Conservation (phyloP, 1,140 invertebrate genomes). For the Heliconius congener region DNA sequence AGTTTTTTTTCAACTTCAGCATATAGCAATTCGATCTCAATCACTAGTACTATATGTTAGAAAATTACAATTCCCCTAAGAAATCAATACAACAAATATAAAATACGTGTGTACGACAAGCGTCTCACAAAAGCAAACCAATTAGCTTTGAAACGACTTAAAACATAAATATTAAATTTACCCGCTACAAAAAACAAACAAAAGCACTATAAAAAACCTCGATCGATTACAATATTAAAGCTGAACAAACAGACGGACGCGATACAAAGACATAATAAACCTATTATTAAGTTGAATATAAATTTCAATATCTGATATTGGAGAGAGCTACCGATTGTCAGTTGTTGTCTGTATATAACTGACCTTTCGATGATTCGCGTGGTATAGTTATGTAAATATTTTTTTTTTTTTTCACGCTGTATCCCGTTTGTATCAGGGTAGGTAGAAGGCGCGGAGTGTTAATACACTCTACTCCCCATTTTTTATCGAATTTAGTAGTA, state of each 20-base stretch:
- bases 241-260: background rate
- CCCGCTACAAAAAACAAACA: background rate
- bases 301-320: background rate
- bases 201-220: background rate
- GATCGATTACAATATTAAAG: background rate
- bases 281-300: background rate
- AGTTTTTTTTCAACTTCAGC: too few species aligned
- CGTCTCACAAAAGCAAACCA: background rate
- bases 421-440: too few species aligned
- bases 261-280: background rate
- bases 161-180: background rate
- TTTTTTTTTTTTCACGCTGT: too few species aligned
- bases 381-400: background rate
- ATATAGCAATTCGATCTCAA: too few species aligned
- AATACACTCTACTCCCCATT: too few species aligned
- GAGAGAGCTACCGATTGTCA: background rate
- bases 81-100: too few species aligned
- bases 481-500: too few species aligned
- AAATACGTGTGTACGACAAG: too few species aligned
- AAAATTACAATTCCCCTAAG: too few species aligned
- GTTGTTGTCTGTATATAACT: background rate
- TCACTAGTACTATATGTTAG: too few species aligned
- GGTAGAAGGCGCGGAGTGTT: too few species aligned
- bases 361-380: background rate
- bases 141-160: background rate